Base-by-base conservation (phyloP, 1,140 invertebrate species). In the Nasonia longicornis region DNA sequence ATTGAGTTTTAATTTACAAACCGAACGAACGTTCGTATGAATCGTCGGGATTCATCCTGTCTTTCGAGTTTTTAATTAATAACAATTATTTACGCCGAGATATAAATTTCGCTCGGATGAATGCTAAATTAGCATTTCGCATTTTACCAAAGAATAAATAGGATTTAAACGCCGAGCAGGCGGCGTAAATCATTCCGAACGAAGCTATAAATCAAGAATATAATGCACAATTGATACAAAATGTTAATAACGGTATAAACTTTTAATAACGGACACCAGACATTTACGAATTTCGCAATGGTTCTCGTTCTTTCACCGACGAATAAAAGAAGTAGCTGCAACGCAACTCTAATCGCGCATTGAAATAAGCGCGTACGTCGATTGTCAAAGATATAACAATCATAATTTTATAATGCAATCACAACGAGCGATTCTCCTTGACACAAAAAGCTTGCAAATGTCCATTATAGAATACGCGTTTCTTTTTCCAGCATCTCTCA, bases 381-480 rank as follows among this genome's bases (percentile, higher is more conserved):
- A 45, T 67, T 29, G 31, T 69, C 66, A 66, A 42, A 3, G 66
- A 31, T 69, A 69, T 58, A 35, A 71, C 52, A 29, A 26, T 67
- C 66, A 63, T 48, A 31, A 74, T 74, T 80, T 73, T 69, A 74
- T 74, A 74, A 75, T 52, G 22, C 10, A 69, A 69, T 10, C 12
- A 2, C 20, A 20, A 72, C 31, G n/a, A 16, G 72, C 29, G 58
- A 70, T n/a, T 71, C 12, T 38, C 74, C 80, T 81, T 81, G 80
- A 77, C 74, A 81, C 26, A 14, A 66, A 77, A 81, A 72, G 58
- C 67, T 22, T 20, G 52, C 45, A 67, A 79, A 29, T 72, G 35
- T 22, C n/a, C n/a, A 26, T 77, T 77, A 42, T 42, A 11, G 42
- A 77, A 77, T 45, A 3, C 3, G 22, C 58, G 7, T 31, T 22